Evolutionary conservation across 2,113 vertebrate genomes (phyloP), one percentile per base, ranked within the genome.

Genomic region (Madoqua kirkii): DNA sequence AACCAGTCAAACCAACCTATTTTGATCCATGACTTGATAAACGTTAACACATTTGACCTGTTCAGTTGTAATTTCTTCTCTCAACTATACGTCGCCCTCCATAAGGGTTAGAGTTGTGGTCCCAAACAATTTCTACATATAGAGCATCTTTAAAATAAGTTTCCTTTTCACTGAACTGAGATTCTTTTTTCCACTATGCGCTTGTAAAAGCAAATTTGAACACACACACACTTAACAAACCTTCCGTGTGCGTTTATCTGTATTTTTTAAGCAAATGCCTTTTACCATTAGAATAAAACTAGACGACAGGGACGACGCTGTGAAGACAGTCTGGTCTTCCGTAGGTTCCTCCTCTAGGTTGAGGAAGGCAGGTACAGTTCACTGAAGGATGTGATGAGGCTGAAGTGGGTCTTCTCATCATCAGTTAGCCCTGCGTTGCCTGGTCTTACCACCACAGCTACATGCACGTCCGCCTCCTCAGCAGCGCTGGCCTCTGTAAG

Each of bases 381-480:
- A 1, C 97, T 99, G 98, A 99, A 99, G 97, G 99, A 99, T 0
- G 99, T 99, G 93, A 99, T 98, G 97, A 99, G 99, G 97, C 94
- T 99, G 96, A 99, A 99, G 93, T 99, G 99, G 0, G 98, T 98
- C 55, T 99, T 99, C 98, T 99, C 99, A 25, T 99, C 99, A 0
- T 99, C 99, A 0, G 99, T 99, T 92, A 99, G 97, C 93, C 99
- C 99, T n/a, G 99, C 99, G 5, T 99, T 99, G 64, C 99, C 99
- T 0, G 99, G 99, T 87, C 99, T 98, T 92, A 99, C 99, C 94
- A 99, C 99, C 97, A 99, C 97, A 33, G 99, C 99, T 62, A 99
- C 99, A 0, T 99, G 99, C 93, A 99, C 91, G 0, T 99, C 99
- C 0, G 99, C 99, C 8, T 99, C 99, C 96, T 99, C 99, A 0